Base-by-base conservation (phyloP, 2,797 vertebrate genomes). In the Coccyzus lansbergi region DNA sequence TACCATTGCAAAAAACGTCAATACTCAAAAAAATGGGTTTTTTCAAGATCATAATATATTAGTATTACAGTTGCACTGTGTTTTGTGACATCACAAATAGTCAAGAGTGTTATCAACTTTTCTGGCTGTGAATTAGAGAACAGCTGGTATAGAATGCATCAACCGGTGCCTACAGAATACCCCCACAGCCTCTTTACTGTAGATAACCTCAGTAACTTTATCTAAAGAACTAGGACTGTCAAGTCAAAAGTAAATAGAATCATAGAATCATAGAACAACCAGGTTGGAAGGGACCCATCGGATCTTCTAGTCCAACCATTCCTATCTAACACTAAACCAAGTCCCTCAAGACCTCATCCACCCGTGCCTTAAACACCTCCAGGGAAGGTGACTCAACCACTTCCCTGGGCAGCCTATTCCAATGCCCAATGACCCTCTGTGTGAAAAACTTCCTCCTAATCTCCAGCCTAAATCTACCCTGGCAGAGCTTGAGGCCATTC, bases 121-220 rank as follows among this genome's bases (percentile, higher is more conserved):
- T 20, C 46, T 15, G 5, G 11, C 25, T 55, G 5, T 2, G 10
- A 38, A 10, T 22, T 7, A 18, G 0, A 7, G 78, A 79, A 70
- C 46, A 59, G 4, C 17, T 2, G 8, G 7, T 20, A 48, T 1
- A 53, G 28, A 60, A 65, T 29, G 33, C 38, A 76, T 5, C 16
- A n/a, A 2, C 3, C 21, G 0, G 0, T 40, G 18, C 7, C 65
- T 33, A 14, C 1, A 21, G 69, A 70, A 65, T 17, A 5, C 2
- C 12, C 10, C 28, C 26, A 6, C 9, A 7, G 6, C 3, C 28
- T 59, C 49, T 18, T 36, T 7, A 48, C 34, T 17, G 52, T 26
- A 48, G 15, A 20, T 2, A 59, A 70, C 13, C 26, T 29, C 63
- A 53, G 10, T 10, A 44, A 69, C 10, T 7, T 7, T 29, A 44